Evolutionary conservation across 2,797 vertebrate genomes (phyloP).

Genomic region (Lemur catta): DNA sequence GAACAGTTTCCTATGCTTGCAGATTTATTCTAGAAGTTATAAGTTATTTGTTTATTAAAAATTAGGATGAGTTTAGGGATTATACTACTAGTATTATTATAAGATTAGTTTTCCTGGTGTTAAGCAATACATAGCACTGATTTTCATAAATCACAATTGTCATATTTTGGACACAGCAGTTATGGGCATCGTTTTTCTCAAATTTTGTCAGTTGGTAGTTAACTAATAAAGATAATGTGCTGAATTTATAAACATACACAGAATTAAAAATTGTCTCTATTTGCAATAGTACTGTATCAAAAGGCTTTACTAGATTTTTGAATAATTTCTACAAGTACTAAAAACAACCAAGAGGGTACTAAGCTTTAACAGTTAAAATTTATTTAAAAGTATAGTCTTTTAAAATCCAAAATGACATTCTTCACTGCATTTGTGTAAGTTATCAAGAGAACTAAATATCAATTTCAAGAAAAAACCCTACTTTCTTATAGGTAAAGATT

Average conservation of each 20-base stretch:
- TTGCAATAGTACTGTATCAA: neutral
- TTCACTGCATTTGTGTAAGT: neutral
- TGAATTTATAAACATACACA: neutral
- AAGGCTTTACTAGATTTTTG: neutral
- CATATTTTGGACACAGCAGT: neutral
- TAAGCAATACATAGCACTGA: neutral
- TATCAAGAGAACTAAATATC: neutral
- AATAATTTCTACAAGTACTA: neutral
- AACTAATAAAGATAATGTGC: neutral
- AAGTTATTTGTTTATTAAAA: neutral
- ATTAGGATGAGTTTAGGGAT: neutral
- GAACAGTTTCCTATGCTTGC: neutral
- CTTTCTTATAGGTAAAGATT: neutral
- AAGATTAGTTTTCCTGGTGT: neutral
- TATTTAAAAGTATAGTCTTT: neutral
- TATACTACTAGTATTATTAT: neutral
- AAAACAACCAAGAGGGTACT: neutral
- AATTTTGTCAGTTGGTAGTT: neutral
- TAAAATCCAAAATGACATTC: neutral
- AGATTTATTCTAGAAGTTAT: neutral
- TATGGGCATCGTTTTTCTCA: neutral
- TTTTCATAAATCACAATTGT: neutral
- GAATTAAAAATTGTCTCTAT: neutral
- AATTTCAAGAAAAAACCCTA: neutral
- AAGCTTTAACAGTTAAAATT: neutral